phyloP scores from a whole-genome alignment of 92 coral and sea anemone species.

The Siderastrea radians region DNA sequence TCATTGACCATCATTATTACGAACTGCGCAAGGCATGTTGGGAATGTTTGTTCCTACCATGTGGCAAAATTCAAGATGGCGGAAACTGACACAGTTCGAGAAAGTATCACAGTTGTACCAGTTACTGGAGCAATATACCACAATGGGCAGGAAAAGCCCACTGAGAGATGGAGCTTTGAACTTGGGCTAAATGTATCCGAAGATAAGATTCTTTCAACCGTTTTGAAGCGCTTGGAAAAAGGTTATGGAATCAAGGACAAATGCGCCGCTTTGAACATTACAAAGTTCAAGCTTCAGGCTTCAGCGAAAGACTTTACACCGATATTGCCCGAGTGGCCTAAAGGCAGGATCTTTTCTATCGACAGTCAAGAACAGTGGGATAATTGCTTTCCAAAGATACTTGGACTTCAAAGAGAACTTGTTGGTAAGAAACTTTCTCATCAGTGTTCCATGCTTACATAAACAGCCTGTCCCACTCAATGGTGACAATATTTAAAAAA shows the following conservation, averaged over 20 bases:
- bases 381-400: neutral
- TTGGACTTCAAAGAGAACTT: slow-evolving; percentile 38
- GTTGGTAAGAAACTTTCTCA: slow-evolving; percentile 42
- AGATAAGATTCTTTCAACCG: slow-evolving; percentile 61
- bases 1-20: slow-evolving; percentile 13
- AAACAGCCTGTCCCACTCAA: neutral
- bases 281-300: slow-evolving; percentile 31
- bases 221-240: slow-evolving; percentile 67
- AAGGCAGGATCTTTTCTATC: slow-evolving; percentile 52
- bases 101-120: slow-evolving; percentile 49
- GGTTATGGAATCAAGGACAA: slow-evolving; percentile 68
- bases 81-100: slow-evolving; percentile 23
- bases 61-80: slow-evolving; percentile 46
- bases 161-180: slow-evolving; percentile 63
- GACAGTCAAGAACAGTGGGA: slow-evolving; percentile 63
- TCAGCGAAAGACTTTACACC: slow-evolving; percentile 66
- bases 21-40: slow-evolving; percentile 43
- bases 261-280: slow-evolving; percentile 33
- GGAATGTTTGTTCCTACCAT: slow-evolving; percentile 42
- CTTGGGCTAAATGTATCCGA: slow-evolving; percentile 41
- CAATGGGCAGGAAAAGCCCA: slow-evolving; percentile 47
- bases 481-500: too few species aligned
- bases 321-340: slow-evolving; percentile 62
- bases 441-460: slow-evolving; percentile 43
- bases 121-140: slow-evolving; percentile 40